Conservation (phyloP, 2,113 vertebrate species). For the Callospermophilus lateralis region DNA sequence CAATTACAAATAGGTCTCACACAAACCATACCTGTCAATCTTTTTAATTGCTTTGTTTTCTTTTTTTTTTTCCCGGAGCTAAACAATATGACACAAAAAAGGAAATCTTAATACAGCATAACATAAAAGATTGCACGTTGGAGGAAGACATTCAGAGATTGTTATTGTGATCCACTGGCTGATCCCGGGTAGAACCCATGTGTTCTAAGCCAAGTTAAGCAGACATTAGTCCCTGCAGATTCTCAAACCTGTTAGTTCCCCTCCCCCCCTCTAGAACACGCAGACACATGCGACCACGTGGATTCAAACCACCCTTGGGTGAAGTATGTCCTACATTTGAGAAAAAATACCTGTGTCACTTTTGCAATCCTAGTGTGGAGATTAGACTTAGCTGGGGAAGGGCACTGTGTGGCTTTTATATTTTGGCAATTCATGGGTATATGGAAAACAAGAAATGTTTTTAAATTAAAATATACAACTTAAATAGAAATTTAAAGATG, state of each 20-base stretch:
- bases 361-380: neutral
- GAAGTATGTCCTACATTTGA: constrained; percentile 26
- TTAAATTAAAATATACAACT: constrained; percentile 2
- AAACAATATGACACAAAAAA: constrained; percentile 91
- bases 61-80: constrained; percentile 84
- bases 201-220: constrained; percentile 79
- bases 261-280: neutral
- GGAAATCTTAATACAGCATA: constrained; percentile 87
- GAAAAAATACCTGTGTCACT: constrained; percentile 3
- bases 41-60: constrained; percentile 96
- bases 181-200: constrained; percentile 81
- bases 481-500: constrained; percentile 15
- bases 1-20: constrained; percentile 95
- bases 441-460: neutral
- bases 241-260: constrained; percentile 61
- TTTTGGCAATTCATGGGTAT: constrained; percentile 8
- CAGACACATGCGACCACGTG: constrained; percentile 65
- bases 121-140: constrained; percentile 85
- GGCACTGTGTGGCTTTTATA: neutral
- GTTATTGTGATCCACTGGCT: constrained; percentile 82
- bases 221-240: constrained; percentile 80
- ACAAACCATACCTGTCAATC: constrained; percentile 99
- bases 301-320: constrained; percentile 38
- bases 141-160: constrained; percentile 80
- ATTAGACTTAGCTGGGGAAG: neutral